Percentiles rank a stretch among this genome's conserved stretches.
Evolutionary conservation across 2,113 vertebrate genomes (phyloP).

Genomic region (Strix uralensis): DNA sequence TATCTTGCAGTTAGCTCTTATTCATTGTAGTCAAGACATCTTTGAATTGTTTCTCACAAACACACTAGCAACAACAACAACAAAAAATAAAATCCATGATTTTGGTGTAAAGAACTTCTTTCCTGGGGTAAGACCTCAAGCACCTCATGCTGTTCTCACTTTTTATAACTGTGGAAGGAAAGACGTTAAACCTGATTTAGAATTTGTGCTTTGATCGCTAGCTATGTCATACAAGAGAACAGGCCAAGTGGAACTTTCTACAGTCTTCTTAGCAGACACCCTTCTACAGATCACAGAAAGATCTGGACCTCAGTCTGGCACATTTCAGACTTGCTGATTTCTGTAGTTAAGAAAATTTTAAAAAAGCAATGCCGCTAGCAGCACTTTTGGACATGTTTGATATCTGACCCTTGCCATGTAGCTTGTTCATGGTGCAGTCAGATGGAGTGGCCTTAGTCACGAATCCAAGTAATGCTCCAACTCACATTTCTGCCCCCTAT

Average conservation of each 20-base stretch:
- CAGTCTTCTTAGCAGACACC: not conserved
- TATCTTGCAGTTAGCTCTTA: not conserved
- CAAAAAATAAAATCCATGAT: too few relatives aligned
- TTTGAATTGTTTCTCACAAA: not conserved
- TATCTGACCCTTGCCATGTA: not conserved
- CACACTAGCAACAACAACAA: not conserved
- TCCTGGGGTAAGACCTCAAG: not conserved
- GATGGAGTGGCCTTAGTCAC: not conserved
- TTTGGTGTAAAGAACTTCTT: not conserved
- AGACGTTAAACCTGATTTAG: not conserved
- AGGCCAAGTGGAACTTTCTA: not conserved
- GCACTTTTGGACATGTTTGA: not conserved
- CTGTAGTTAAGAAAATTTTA: not conserved
- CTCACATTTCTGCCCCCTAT: not conserved
- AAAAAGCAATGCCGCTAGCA: not conserved
- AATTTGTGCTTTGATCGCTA: not conserved
- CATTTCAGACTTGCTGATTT: not conserved
- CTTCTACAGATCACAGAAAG: not conserved
- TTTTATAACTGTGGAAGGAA: not conserved
- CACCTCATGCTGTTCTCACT: not conserved
- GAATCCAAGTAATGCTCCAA: not conserved
- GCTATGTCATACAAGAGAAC: not conserved
- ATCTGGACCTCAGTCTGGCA: not conserved
- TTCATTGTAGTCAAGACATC: not conserved
- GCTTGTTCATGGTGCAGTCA: not conserved